Evolutionary conservation across 2,113 vertebrate species (phyloP).

Genomic region (Strigops habroptila): DNA sequence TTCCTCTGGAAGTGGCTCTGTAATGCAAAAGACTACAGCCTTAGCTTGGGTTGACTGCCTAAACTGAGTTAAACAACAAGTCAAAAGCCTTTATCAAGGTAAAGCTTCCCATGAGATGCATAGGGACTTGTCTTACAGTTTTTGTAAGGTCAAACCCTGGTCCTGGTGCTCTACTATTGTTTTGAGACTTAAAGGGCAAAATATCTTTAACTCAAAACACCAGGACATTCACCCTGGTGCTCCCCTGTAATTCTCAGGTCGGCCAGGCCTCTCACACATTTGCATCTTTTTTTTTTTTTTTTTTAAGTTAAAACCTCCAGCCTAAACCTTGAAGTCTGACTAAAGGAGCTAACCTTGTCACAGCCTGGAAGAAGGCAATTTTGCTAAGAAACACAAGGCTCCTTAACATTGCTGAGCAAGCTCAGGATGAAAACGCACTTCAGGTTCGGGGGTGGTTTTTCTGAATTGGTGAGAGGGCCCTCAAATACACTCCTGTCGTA

Average conservation of each 20-base stretch:
- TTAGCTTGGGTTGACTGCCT: neutral
- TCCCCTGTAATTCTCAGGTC: neutral
- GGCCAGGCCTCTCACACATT: too few species aligned
- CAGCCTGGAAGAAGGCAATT: neutral
- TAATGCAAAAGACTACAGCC: neutral
- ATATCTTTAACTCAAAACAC: neutral
- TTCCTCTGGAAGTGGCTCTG: neutral
- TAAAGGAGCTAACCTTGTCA: neutral
- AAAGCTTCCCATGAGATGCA: neutral
- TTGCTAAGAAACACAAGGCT: neutral
- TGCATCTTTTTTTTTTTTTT: too few species aligned
- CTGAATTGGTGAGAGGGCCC: too few species aligned
- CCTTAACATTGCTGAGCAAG: neutral
- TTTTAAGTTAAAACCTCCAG: neutral
- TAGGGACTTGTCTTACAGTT: fast-evolving
- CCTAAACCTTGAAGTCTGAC: neutral
- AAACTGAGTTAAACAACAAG: neutral
- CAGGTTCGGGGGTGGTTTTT: fast-evolving
- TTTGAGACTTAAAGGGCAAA: neutral
- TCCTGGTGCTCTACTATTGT: neutral
- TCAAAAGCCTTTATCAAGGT: neutral
- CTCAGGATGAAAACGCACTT: neutral
- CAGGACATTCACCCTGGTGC: neutral
- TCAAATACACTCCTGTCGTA: too few species aligned
- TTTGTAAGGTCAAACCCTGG: neutral